Percentiles rank a stretch among this genome's conserved stretches.
phyloP scores from a whole-genome alignment of 2,888 invertebrate genomes.

The Ichneumoninae sp. region DNA sequence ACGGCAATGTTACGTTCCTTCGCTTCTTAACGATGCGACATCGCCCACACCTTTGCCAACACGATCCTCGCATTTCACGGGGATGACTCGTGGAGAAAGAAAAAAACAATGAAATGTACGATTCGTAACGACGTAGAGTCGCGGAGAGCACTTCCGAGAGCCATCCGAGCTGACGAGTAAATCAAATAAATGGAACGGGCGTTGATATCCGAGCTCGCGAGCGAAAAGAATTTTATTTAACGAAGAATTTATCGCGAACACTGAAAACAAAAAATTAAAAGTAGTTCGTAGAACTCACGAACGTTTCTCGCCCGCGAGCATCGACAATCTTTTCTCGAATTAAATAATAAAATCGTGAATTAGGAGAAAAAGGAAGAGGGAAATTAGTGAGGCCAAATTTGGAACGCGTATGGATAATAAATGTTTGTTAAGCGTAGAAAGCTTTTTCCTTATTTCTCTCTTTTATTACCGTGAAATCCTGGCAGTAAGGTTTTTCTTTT shows the following conservation, averaged over 20 bases:
- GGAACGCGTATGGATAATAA: no score
- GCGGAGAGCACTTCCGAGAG: slow-evolving; percentile 7
- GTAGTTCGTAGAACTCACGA: no score
- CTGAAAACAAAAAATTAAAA: no score
- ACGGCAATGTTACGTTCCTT: neutral
- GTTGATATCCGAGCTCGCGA: neutral
- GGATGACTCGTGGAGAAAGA: neutral
- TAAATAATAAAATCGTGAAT: no score
- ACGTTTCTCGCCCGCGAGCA: no score
- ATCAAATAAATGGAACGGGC: slow-evolving; percentile 32
- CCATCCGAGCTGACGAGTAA: slow-evolving; percentile 16
- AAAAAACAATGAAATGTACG: slow-evolving; percentile 1
- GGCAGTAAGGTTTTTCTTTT: neutral
- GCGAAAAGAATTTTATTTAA: neutral
- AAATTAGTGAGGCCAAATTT: no score
- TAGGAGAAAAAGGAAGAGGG: no score
- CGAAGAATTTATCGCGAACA: neutral
- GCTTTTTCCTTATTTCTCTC: neutral
- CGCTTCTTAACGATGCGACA: slow-evolving; percentile 45
- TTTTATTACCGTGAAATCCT: neutral
- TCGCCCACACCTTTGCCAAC: slow-evolving; percentile 40
- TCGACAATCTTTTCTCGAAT: no score
- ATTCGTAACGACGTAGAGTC: neutral
- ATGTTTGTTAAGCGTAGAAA: neutral
- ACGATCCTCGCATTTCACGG: slow-evolving; percentile 32